Percentiles rank a stretch among this genome's conserved stretches.
Evolutionary conservation across 2,797 vertebrate genomes (phyloP).

Genomic region (Dryobates pubescens): DNA sequence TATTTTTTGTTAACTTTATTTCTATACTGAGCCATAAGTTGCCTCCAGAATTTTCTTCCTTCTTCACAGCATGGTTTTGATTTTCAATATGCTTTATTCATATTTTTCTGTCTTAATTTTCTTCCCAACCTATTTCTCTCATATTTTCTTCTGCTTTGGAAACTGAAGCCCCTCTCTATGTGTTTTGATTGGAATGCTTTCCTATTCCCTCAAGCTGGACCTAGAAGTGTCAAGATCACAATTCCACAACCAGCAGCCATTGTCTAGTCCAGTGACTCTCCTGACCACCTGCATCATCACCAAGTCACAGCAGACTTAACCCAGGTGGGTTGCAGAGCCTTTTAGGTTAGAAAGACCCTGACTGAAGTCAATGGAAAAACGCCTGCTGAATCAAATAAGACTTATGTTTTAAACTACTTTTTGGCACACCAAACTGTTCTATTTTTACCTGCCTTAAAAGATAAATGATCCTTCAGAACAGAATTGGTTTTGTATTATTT

Average conservation of each 20-base stretch:
- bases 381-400: not conserved
- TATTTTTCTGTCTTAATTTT: not conserved
- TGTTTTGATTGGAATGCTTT: not conserved
- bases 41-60: not conserved
- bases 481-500: conserved; percentile 10
- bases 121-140: not conserved
- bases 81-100: not conserved
- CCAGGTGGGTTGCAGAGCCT: not conserved
- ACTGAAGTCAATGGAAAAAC: not conserved
- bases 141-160: not conserved
- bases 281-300: not conserved
- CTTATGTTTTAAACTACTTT: not conserved
- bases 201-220: not conserved
- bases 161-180: not conserved
- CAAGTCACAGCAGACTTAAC: not conserved
- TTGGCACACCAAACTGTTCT: not conserved
- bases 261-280: not conserved
- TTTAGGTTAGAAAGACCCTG: not conserved
- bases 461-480: not conserved
- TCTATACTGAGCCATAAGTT: not conserved
- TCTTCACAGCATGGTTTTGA: not conserved
- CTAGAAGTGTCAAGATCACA: not conserved
- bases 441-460: not conserved
- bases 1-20: not conserved
- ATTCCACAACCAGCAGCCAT: not conserved